Conservation (phyloP, 1,140 invertebrate genomes). For the Dendroctonus ponderosae region DNA sequence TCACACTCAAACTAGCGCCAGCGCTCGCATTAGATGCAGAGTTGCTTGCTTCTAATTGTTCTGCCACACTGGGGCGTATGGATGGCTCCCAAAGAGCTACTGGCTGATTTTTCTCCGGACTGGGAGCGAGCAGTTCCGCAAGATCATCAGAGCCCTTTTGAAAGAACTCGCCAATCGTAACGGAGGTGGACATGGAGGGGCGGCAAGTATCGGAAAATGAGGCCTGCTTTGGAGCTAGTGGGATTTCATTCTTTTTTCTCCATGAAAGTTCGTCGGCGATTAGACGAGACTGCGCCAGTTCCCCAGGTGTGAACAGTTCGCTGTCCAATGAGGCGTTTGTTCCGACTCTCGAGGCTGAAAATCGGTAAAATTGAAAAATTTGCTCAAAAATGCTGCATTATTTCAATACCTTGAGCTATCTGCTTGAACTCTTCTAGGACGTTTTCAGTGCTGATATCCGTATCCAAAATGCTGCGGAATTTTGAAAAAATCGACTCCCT, state of each 20-base stretch:
- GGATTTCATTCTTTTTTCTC: conserved; percentile 41
- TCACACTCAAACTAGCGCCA: conserved; percentile 36
- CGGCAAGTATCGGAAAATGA: conserved; percentile 15
- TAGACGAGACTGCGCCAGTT: conserved; percentile 36
- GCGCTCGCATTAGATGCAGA: neutral
- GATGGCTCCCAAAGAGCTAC: conserved; percentile 36
- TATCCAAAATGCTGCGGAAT: conserved; percentile 32
- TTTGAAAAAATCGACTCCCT: conserved; percentile 26
- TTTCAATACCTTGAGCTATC: conserved; percentile 13
- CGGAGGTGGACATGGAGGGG: conserved; percentile 19
- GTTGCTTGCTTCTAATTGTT: neutral
- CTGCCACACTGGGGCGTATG: conserved; percentile 4
- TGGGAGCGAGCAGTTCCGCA: conserved; percentile 30
- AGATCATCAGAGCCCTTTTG: conserved; percentile 38
- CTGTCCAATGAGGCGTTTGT: conserved; percentile 12
- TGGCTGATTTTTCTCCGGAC: conserved; percentile 34
- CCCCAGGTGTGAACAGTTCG: conserved; percentile 39
- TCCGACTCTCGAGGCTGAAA: neutral
- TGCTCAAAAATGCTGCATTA: neutral
- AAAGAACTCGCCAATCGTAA: conserved; percentile 45
- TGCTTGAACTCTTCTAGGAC: conserved; percentile 33
- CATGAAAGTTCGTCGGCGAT: conserved; percentile 42
- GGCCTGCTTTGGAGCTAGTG: conserved; percentile 14
- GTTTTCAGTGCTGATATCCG: conserved; percentile 35
- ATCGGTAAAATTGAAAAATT: neutral